Evolutionary conservation across 2,888 invertebrate genomes (phyloP).

Genomic region (Ormyrus pomaceus): DNA sequence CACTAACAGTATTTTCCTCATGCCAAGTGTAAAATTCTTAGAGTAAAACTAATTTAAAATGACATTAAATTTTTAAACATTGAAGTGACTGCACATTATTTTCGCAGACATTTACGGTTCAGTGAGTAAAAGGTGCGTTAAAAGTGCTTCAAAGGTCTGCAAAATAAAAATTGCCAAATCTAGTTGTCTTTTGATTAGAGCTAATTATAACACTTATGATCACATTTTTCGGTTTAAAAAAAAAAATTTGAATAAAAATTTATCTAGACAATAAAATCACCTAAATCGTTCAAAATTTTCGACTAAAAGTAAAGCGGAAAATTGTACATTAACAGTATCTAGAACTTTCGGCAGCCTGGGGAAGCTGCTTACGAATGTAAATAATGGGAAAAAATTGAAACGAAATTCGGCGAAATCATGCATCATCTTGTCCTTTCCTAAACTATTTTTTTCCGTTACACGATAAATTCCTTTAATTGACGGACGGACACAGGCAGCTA

Average conservation of each 20-base stretch:
- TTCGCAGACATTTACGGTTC: slow-evolving; percentile 40
- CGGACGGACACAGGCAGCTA: slow-evolving; percentile 54
- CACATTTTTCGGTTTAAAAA: slow-evolving; percentile 13
- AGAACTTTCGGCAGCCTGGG: slow-evolving; percentile 60
- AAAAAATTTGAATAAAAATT: slow-evolving; percentile 34
- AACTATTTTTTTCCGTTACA: slow-evolving; percentile 26
- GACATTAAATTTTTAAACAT: slow-evolving; percentile 13
- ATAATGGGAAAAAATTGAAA: slow-evolving; percentile 30
- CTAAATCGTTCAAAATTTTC: slow-evolving; percentile 33
- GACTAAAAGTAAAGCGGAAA: slow-evolving; percentile 56
- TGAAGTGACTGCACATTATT: slow-evolving; percentile 30
- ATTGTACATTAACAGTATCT: slow-evolving; percentile 65
- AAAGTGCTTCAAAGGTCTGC: slow-evolving; percentile 38
- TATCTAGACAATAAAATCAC: slow-evolving; percentile 6
- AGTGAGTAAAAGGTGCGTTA: slow-evolving; percentile 9
- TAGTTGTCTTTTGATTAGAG: slow-evolving; percentile 16
- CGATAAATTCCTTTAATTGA: slow-evolving; percentile 50
- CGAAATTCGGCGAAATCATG: slow-evolving; percentile 39
- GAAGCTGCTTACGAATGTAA: slow-evolving; percentile 30
- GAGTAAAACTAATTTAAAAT: slow-evolving; percentile 49
- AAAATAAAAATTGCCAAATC: slow-evolving; percentile 52
- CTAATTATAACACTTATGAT: slow-evolving; percentile 35
- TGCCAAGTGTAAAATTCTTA: slow-evolving; percentile 45
- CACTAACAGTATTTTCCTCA: slow-evolving; percentile 47
- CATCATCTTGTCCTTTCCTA: slow-evolving; percentile 29